Base-by-base conservation (phyloP, 2,113 vertebrate genomes). In the Channa maculata region DNA sequence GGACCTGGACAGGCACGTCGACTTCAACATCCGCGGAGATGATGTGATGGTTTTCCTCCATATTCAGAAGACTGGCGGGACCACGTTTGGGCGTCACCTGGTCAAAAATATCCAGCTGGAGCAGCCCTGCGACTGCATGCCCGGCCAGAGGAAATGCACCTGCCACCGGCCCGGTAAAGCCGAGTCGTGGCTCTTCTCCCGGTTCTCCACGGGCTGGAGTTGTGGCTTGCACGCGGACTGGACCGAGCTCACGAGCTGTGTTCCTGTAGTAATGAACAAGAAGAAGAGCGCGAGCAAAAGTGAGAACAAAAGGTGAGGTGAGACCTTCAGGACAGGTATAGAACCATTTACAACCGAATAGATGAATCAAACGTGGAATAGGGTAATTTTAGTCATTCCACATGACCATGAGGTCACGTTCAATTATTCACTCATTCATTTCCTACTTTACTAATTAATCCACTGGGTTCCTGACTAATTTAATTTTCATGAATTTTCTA, bases 21-120 rank as follows among this genome's bases (percentile, higher is more conserved):
- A 93, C 59, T 97, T 98, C 90, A 90, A 96, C 86, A 97, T 98
- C 91, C 94, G 95, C 7, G 96, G 94, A n/a, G 94, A 95, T 60
- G 96, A 98, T 69, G 95, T 97, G 85, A 97, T 98, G 86, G 97
- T 98, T 41, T 98, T 98, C 86, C 94, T 98, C 0, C 97, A 98
- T 90, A 98, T 98, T 78, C 97, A 98, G 90, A 98, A 98, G 92
- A 98, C 97, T 3, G 97, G 97, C 9, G 97, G 97, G 65, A 98
- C 97, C 15, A 98, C 97, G 9, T 98, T 98, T 81, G 97, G 96
- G 4, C 90, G 96, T 5, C 97, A 98, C 89, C 92, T 98, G 91
- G 97, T 98, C 38, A 95, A 96, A 75, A 98, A 98, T 90, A 98
- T 98, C 89, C 95, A 92, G 45, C 94, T 98, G 91, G 97, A 98